phyloP scores from a whole-genome alignment of 1,140 invertebrate species.

The Paracyclopina nana region DNA sequence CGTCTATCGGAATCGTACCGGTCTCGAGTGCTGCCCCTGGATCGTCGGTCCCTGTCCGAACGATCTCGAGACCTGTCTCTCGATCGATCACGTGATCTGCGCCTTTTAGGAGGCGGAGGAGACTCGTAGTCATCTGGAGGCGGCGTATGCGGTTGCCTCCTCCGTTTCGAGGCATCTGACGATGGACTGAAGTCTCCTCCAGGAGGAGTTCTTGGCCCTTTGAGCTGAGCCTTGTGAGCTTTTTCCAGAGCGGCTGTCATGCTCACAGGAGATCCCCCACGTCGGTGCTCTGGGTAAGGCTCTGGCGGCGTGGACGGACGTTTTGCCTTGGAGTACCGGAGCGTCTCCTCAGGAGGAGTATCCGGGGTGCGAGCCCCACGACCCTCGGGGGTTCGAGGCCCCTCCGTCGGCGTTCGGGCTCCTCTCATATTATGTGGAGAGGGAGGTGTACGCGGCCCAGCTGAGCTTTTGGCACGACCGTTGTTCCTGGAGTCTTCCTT shows the following conservation, averaged over 20 bases:
- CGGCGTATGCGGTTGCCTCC: not conserved
- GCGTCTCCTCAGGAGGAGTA: too few species aligned
- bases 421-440: too few species aligned
- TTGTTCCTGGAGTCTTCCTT: too few species aligned
- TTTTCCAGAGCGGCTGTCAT: not conserved
- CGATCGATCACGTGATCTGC: not conserved
- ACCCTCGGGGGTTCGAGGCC: too few species aligned
- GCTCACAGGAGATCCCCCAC: not conserved
- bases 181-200: not conserved
- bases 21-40: too few species aligned
- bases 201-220: not conserved
- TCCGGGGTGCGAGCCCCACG: too few species aligned
- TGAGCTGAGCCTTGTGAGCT: not conserved
- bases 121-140: not conserved
- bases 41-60: too few species aligned
- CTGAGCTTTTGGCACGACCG: too few species aligned
- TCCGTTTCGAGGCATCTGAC: not conserved
- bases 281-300: not conserved
- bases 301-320: slow-evolving; percentile 1
- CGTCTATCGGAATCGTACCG: too few species aligned
- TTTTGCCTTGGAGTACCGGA: too few species aligned
- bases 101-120: not conserved
- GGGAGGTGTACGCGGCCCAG: too few species aligned
- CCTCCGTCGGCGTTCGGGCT: too few species aligned
- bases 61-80: not conserved